Conservation (phyloP, 53 echinoderm and acorn worm genomes). For the Holothuria scabra region DNA sequence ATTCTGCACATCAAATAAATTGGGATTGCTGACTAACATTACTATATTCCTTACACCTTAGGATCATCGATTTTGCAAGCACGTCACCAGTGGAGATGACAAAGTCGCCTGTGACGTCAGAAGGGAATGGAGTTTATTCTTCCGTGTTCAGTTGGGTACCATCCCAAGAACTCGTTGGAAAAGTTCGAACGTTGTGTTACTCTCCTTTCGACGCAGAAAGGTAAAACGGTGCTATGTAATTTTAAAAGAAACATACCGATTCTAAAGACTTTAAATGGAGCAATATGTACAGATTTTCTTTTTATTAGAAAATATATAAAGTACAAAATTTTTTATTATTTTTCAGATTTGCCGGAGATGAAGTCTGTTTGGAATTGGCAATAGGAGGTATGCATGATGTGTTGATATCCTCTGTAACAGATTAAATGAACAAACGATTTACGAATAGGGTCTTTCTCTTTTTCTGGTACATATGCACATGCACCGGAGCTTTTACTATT, state of each 20-base stretch:
- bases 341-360: constrained; percentile 15
- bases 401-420: too few relatives aligned
- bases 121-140: constrained; percentile 22
- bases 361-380: constrained; percentile 26
- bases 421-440: too few relatives aligned
- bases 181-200: constrained; percentile 29
- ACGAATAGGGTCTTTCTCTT: too few relatives aligned
- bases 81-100: constrained; percentile 21
- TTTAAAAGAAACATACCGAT: not conserved
- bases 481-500: too few relatives aligned
- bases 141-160: constrained; percentile 21
- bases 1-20: too few relatives aligned
- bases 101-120: constrained; percentile 19
- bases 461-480: too few relatives aligned
- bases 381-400: constrained; percentile 18
- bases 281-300: too few relatives aligned
- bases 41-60: not conserved
- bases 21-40: too few relatives aligned
- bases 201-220: constrained; percentile 25
- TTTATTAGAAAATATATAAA: not conserved
- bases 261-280: too few relatives aligned
- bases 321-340: not conserved
- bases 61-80: constrained; percentile 34
- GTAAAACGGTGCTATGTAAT: not conserved
- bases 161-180: not conserved